Evolutionary conservation across 2,797 vertebrate species (phyloP).

Genomic region (Chloroceryle inda): DNA sequence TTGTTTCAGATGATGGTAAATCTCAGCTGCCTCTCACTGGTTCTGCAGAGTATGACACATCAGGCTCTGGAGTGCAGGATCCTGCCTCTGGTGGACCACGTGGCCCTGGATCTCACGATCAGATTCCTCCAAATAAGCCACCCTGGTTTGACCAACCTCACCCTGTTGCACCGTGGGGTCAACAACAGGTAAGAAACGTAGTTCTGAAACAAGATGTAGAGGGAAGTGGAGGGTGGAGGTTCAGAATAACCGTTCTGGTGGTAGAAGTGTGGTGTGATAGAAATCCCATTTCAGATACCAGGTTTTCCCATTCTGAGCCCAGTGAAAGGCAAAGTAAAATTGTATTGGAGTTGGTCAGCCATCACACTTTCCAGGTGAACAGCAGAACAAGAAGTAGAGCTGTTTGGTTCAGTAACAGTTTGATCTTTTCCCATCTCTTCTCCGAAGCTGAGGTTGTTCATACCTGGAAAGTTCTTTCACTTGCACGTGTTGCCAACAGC

Average conservation of each 20-base stretch:
- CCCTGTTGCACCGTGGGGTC: constrained; percentile 91
- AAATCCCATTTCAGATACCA: neutral
- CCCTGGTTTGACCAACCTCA: constrained; percentile 95
- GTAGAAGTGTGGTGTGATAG: neutral
- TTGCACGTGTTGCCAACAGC: rapidly evolving
- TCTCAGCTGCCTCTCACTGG: constrained; percentile 85
- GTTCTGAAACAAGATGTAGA: neutral
- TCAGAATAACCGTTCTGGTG: neutral
- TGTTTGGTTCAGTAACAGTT: neutral
- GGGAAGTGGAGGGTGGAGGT: neutral
- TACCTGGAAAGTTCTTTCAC: neutral
- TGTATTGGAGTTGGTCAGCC: neutral
- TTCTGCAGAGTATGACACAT: constrained; percentile 87
- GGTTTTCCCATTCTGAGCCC: neutral
- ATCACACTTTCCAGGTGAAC: rapidly evolving
- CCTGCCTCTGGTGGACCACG: constrained; percentile 76
- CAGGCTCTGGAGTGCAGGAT: constrained; percentile 84
- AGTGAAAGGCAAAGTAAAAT: neutral
- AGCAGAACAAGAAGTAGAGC: neutral
- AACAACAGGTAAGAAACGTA: constrained; percentile 86
- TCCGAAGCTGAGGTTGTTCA: neutral
- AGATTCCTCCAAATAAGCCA: constrained; percentile 89
- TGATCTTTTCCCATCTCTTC: neutral
- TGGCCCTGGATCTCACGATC: constrained; percentile 88
- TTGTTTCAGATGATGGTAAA: constrained; percentile 87